phyloP scores from a whole-genome alignment of 2,113 vertebrate species.

The Chamaetylas fuelleborni region DNA sequence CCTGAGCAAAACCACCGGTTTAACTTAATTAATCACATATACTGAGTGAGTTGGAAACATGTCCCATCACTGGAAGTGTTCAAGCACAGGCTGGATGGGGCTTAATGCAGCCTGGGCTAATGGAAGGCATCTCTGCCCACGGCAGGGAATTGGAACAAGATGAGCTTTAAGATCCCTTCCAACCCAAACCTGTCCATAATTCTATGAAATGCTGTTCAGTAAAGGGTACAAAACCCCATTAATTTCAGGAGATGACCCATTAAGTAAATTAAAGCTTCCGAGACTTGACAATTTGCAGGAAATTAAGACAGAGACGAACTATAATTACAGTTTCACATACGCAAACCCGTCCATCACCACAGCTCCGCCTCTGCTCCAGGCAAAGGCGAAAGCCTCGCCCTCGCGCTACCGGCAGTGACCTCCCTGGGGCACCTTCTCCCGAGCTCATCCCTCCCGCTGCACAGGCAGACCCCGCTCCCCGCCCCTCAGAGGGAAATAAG shows the following conservation, averaged over 20 bases:
- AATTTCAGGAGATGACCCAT: neutral
- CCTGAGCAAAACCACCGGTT: neutral
- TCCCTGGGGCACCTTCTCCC: accelerated
- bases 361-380: neutral
- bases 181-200: neutral
- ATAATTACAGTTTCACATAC: neutral
- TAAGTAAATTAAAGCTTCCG: neutral
- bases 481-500: accelerated
- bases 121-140: neutral
- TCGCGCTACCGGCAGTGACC: no score
- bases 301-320: neutral
- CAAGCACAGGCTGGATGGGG: neutral
- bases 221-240: neutral
- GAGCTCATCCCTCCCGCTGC: neutral
- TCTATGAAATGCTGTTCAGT: neutral
- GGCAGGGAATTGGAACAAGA: neutral
- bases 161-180: neutral
- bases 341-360: neutral
- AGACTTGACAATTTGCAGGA: neutral
- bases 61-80: neutral
- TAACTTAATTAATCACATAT: neutral
- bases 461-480: neutral
- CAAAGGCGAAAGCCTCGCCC: neutral
- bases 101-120: neutral
- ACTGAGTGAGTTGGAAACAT: neutral